Percentiles rank a stretch among this genome's conserved stretches.
phyloP scores from a whole-genome alignment of 1,140 invertebrate genomes.

The Scaptomyza hsui region DNA sequence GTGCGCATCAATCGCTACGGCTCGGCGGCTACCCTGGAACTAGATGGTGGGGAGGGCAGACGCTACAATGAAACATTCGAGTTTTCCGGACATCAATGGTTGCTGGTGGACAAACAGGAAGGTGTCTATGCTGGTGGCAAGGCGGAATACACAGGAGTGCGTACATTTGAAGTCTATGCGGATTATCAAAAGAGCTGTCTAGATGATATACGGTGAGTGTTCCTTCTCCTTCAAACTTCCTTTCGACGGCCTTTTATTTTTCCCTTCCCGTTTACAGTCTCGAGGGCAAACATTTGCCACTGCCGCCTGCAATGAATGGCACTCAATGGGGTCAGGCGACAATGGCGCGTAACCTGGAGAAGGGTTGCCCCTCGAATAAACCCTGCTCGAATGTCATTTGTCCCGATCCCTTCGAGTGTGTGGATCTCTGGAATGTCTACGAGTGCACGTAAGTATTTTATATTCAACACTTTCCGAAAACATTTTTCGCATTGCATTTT shows the following conservation, averaged over 20 bases:
- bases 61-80: constrained; percentile 97
- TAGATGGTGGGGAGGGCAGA: constrained; percentile 97
- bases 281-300: constrained; percentile 95
- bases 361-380: constrained; percentile 96
- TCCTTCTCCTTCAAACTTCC: background rate
- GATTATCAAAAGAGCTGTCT: constrained; percentile 93
- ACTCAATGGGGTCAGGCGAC: constrained; percentile 97
- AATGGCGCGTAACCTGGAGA: constrained; percentile 94
- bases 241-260: background rate
- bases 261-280: constrained; percentile 85
- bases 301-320: constrained; percentile 96
- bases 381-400: constrained; percentile 96
- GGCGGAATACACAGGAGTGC: constrained; percentile 95
- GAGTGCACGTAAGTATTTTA: constrained; percentile 95
- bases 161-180: constrained; percentile 97
- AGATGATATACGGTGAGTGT: constrained; percentile 87
- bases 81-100: constrained; percentile 95
- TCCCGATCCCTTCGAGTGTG: constrained; percentile 96
- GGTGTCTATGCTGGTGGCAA: constrained; percentile 97
- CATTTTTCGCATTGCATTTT: constrained; percentile 59
- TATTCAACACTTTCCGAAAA: constrained; percentile 3
- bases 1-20: constrained; percentile 95
- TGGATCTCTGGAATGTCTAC: constrained; percentile 97
- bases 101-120: constrained; percentile 96
- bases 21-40: constrained; percentile 95